phyloP scores from a whole-genome alignment of 2,888 invertebrate genomes.

The Drosophila nr. perissopoda region DNA sequence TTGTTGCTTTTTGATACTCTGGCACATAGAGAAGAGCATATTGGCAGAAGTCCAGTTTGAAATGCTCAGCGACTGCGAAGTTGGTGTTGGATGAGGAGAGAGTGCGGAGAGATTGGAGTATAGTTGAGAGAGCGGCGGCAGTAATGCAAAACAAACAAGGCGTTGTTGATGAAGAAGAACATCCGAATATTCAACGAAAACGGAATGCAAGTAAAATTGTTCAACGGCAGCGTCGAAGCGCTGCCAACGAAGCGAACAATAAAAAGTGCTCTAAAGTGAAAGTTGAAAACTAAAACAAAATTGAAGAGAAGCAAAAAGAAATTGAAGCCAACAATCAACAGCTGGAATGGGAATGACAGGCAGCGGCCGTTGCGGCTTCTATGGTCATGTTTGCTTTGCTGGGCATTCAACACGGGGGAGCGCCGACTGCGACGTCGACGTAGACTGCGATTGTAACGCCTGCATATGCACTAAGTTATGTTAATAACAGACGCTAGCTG shows the following conservation, averaged over 20 bases:
- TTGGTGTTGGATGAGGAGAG: not conserved
- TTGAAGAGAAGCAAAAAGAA: slow-evolving; percentile 40
- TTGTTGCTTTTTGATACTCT: not conserved
- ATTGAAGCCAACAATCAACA: slow-evolving; percentile 29
- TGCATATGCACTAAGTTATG: slow-evolving; percentile 63
- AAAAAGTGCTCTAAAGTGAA: slow-evolving; percentile 54
- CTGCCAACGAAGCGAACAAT: slow-evolving; percentile 47
- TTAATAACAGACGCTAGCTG: slow-evolving; percentile 64
- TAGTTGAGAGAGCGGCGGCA: slow-evolving; percentile 1
- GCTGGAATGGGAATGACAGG: slow-evolving; percentile 39
- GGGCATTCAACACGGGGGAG: slow-evolving; percentile 33
- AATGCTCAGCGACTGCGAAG: not conserved
- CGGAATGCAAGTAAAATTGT: slow-evolving; percentile 45
- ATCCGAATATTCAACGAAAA: slow-evolving; percentile 22
- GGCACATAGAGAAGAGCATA: not conserved
- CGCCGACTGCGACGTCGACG: slow-evolving; percentile 35
- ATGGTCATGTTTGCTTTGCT: slow-evolving; percentile 26
- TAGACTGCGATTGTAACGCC: slow-evolving; percentile 18
- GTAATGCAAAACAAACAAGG: slow-evolving; percentile 43
- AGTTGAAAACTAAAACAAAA: slow-evolving; percentile 51
- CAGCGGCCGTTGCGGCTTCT: slow-evolving; percentile 40
- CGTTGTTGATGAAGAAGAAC: slow-evolving; percentile 24
- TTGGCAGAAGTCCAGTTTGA: not conserved
- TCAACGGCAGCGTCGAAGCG: slow-evolving; percentile 33
- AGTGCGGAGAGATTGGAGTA: too few species aligned